A percentile compares a stretch with the other conserved stretches of the same genome.
Evolutionary conservation across 2,113 vertebrate genomes (phyloP).

Genomic region (Sapayoa aenigma): DNA sequence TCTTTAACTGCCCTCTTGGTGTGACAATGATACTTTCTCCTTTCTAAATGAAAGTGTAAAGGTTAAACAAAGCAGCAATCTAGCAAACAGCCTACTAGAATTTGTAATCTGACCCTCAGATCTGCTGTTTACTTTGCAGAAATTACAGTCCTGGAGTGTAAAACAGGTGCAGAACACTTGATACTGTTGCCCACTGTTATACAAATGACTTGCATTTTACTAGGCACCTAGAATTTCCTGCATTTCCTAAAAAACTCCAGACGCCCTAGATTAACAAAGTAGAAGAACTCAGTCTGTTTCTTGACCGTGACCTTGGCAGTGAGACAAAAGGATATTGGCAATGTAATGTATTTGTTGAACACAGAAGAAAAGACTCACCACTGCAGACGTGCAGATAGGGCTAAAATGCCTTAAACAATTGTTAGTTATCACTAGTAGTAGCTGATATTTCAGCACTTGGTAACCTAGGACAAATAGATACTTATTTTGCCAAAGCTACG

Average conservation of each 20-base stretch:
- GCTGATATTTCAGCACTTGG: background rate
- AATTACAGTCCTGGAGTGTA: conserved; percentile 44
- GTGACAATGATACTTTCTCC: conserved; percentile 42
- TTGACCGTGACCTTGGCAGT: conserved; percentile 55
- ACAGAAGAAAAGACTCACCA: background rate
- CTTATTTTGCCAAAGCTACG: background rate
- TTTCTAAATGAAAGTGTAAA: conserved; percentile 58
- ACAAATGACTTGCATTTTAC: conserved; percentile 42
- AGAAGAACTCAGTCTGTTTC: conserved; percentile 40
- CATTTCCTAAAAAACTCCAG: conserved; percentile 46
- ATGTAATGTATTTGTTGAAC: background rate
- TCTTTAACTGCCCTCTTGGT: conserved; percentile 56
- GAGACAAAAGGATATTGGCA: conserved; percentile 45
- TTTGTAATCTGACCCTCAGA: conserved; percentile 62
- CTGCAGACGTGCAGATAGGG: background rate
- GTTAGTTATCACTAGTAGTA: background rate
- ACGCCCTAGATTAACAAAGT: conserved; percentile 46
- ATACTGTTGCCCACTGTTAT: conserved; percentile 39
- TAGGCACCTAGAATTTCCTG: conserved; percentile 26
- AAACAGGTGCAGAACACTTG: conserved; percentile 59
- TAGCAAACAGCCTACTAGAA: conserved; percentile 52
- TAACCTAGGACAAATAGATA: background rate
- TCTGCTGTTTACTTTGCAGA: conserved; percentile 65
- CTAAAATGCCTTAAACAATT: background rate
- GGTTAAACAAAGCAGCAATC: conserved; percentile 49